These are phyloP conservation scores for Huso huso DNA, from an alignment of 2,797 vertebrate genomes.

Conservation along the genomic window DNA sequence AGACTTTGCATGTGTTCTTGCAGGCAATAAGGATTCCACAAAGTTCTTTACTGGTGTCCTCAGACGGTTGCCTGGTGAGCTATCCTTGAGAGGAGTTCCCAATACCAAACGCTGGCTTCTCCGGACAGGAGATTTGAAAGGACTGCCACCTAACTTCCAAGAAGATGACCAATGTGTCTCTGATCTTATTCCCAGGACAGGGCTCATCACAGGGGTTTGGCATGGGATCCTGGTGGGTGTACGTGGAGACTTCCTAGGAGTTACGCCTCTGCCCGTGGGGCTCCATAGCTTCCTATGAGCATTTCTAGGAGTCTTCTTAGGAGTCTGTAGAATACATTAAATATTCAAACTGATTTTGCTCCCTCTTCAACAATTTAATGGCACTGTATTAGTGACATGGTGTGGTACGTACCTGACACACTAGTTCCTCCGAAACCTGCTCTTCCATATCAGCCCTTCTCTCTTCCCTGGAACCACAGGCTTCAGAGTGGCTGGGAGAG, in stretches of 20 bases:
- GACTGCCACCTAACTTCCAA: slow-evolving; percentile 37
- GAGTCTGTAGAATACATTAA: slow-evolving; percentile 42
- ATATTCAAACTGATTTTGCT: neutral
- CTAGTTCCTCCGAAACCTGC: no score
- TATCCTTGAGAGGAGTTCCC: slow-evolving; percentile 39
- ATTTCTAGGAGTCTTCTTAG: slow-evolving; percentile 60
- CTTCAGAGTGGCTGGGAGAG: slow-evolving; percentile 39
- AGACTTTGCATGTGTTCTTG: slow-evolving; percentile 7
- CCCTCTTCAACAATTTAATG: no score
- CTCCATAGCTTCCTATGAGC: slow-evolving; percentile 34
- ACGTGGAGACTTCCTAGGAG: slow-evolving; percentile 31
- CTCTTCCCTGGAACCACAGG: slow-evolving; percentile 27
- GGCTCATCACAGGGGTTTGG: slow-evolving; percentile 31
- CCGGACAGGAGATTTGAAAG: slow-evolving; percentile 39
- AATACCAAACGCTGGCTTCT: slow-evolving; percentile 25
- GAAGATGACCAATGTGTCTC: slow-evolving; percentile 14
- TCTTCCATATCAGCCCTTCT: slow-evolving; percentile 39
- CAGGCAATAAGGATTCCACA: slow-evolving; percentile 19
- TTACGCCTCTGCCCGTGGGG: slow-evolving; percentile 22
- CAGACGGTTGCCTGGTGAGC: slow-evolving; percentile 31
- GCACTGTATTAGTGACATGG: no score
- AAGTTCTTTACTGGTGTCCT: slow-evolving; percentile 47
- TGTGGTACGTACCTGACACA: no score
- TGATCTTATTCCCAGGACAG: slow-evolving; percentile 22
- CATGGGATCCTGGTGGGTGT: slow-evolving; percentile 18